Percentiles rank a stretch among this genome's conserved stretches.
These are phyloP conservation scores for Corythornis cristatus DNA, from an alignment of 2,113 vertebrate species.

Conservation along the genomic window DNA sequence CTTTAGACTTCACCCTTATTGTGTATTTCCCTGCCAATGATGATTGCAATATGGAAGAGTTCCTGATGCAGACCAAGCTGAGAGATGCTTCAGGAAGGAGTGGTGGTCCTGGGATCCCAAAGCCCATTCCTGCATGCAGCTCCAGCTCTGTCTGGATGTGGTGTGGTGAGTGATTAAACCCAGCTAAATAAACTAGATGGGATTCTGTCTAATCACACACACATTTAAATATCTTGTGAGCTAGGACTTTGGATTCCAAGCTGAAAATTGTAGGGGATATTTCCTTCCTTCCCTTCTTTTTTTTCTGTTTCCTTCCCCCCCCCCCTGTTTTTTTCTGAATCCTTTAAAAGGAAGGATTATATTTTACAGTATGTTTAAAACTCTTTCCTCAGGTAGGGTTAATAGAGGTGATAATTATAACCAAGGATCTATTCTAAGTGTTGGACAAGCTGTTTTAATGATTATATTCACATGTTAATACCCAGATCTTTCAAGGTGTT, in stretches of 20 bases:
- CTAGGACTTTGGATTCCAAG: neutral
- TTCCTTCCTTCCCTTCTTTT: neutral
- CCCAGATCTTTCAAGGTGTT: neutral
- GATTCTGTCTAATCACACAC: no score
- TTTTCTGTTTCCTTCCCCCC: fast-evolving
- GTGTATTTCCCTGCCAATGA: neutral
- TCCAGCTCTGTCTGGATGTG: neutral
- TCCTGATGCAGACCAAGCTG: neutral
- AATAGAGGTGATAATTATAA: neutral
- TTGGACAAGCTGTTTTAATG: constrained; percentile 5
- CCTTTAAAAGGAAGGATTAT: neutral
- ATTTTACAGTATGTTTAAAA: neutral
- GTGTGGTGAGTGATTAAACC: neutral
- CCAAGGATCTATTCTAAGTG: neutral
- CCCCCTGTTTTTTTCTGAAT: neutral
- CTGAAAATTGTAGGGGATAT: neutral
- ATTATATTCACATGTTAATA: neutral
- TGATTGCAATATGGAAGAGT: fast-evolving
- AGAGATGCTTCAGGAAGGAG: neutral
- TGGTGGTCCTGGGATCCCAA: neutral
- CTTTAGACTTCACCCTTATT: neutral
- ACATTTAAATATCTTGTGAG: neutral
- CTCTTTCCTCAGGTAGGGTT: neutral
- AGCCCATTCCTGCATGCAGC: neutral
- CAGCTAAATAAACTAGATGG: neutral